Evolutionary conservation across 2,797 vertebrate species (phyloP).

Genomic region (Capromys pilorides): DNA sequence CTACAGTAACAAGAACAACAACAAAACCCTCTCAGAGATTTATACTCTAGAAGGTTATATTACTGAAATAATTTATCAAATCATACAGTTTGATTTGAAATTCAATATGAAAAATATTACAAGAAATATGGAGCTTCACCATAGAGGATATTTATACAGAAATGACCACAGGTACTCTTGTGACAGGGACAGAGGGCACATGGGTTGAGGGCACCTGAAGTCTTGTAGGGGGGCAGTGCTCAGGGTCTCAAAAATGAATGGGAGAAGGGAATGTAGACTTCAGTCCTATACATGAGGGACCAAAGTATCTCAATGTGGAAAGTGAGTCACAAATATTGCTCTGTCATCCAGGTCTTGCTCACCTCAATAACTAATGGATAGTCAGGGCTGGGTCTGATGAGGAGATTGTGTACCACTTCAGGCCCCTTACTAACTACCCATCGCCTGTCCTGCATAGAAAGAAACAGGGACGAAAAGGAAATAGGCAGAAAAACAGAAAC

Average conservation of each 20-base stretch:
- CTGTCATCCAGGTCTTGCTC: background rate
- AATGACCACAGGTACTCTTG: accelerated
- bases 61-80: background rate
- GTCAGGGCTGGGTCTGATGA: background rate
- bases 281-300: background rate
- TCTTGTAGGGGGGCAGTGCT: background rate
- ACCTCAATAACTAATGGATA: background rate
- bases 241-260: background rate
- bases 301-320: background rate
- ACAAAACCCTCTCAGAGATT: background rate
- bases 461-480: background rate
- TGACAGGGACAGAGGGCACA: background rate
- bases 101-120: background rate
- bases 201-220: background rate
- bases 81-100: constrained; percentile 12
- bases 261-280: background rate
- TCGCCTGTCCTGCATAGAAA: background rate
- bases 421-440: background rate
- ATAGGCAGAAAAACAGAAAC: background rate
- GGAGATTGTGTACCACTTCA: background rate
- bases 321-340: background rate
- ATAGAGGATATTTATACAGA: background rate
- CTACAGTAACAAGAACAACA: background rate
- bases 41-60: background rate
- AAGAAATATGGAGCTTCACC: background rate